Conservation (phyloP, 2,113 vertebrate genomes). For the Globicephala melas region DNA sequence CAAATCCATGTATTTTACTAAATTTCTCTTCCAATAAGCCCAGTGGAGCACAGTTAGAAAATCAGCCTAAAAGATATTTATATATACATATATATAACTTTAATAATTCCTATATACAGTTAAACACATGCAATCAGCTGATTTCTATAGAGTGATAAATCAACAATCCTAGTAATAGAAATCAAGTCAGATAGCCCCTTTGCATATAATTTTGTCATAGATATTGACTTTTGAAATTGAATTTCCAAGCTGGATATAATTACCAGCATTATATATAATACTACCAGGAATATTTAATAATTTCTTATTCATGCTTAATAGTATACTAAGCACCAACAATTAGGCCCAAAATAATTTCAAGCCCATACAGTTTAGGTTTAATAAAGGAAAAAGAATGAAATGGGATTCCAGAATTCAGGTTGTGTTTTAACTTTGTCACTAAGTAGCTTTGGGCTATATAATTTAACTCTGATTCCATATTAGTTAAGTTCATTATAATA, state of each 20-base stretch:
- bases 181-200: neutral
- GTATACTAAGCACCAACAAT: neutral
- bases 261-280: neutral
- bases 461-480: neutral
- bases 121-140: neutral
- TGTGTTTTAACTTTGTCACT: neutral
- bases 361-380: neutral
- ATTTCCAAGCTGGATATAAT: conserved; percentile 35
- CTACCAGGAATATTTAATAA: conserved; percentile 39
- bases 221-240: conserved; percentile 1
- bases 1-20: neutral
- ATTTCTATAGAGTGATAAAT: neutral
- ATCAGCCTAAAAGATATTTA: neutral
- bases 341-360: conserved; percentile 33
- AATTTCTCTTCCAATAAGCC: neutral
- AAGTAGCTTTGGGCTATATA: neutral
- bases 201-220: neutral
- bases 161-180: neutral
- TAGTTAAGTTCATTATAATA: neutral
- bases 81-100: neutral
- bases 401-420: neutral
- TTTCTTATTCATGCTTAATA: conserved; percentile 32
- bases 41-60: neutral
- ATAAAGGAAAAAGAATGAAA: neutral
- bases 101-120: neutral